Conservation (phyloP, 1,140 invertebrate species). For the Drosophila teissieri region DNA sequence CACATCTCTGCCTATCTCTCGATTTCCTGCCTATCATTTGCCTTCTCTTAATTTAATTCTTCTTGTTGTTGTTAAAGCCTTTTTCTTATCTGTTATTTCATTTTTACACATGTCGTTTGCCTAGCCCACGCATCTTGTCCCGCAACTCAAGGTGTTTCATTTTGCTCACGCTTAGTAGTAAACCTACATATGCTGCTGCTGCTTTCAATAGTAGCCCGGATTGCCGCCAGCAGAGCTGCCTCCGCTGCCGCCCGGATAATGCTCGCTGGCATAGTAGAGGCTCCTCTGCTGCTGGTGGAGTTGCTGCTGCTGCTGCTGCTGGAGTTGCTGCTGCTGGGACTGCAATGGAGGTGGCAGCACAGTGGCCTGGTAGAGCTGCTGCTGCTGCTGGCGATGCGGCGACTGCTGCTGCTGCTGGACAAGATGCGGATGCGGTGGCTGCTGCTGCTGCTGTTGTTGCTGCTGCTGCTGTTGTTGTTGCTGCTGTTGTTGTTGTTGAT, state of each 20-base stretch:
- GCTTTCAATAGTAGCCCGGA: conserved; percentile 37
- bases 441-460: conserved; percentile 24
- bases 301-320: conserved; percentile 22
- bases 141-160: background rate
- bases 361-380: conserved; percentile 42
- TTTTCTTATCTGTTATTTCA: background rate
- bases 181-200: background rate
- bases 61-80: conserved; percentile 11
- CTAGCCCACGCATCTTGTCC: background rate
- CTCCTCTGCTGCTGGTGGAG: conserved; percentile 40
- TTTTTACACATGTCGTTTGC: background rate
- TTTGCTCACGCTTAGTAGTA: background rate
- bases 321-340: conserved; percentile 37
- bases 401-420: conserved; percentile 30
- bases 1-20: background rate
- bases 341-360: conserved; percentile 58
- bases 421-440: conserved; percentile 10
- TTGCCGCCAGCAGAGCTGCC: conserved; percentile 19
- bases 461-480: background rate
- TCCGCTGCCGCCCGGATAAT: conserved; percentile 21
- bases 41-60: conserved; percentile 5
- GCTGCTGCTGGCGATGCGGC: conserved; percentile 38
- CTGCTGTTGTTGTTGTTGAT: conserved; percentile 10
- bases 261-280: conserved; percentile 43
- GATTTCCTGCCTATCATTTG: background rate